Base-by-base conservation (phyloP, 2,113 vertebrate species). In the Tyrannus savana region DNA sequence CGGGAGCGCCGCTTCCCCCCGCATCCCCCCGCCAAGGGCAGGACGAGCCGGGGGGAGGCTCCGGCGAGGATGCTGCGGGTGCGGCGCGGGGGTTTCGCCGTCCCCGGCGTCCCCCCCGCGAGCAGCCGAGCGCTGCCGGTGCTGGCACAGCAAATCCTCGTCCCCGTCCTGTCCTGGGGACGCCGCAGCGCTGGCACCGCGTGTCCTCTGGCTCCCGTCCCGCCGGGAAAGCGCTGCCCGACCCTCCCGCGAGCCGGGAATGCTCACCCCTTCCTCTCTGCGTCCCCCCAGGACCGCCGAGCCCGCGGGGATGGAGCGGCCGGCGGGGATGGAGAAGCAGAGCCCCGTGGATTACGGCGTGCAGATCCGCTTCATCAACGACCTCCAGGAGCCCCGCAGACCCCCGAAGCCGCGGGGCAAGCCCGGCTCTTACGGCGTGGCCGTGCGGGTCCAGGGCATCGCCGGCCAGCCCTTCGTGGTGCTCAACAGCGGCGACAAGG, bases 391-490 rank as follows among this genome's bases (percentile, higher is more conserved):
- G 31, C 92, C 94, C 1, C 60, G 91, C 14, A 95, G 96, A 33
- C 44, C 86, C 39, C 89, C 91, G 12, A 96, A 96, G 35, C 90
- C 68, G 25, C 97, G 90, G 16, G 81, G 98, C 24, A 97, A 95
- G 50, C 68, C 97, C 7, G 98, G 97, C 53, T 98, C 98, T 30
- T 99, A 99, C 0, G 99, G 99, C 0, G 99, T 99, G 21, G 99
- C 99, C 0, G 98, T 99, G 71, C 97, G 99, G 14, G 99, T 99
- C 53, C 99, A 99, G 94, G 99, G 99, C 49, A 99, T 99, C 1
- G 99, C 98, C 0, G 99, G 99, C 7, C 99, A 99, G 95, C 99
- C 99, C 4, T 99, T 99, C 19, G 99, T 99, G 27, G 98, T 99
- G 58, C 98, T 99, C 50, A 99, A 99, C 96, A 98, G 99, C 18